Evolutionary conservation across 2,888 invertebrate species (phyloP).

Genomic region (Carpatolechia fugitivella): DNA sequence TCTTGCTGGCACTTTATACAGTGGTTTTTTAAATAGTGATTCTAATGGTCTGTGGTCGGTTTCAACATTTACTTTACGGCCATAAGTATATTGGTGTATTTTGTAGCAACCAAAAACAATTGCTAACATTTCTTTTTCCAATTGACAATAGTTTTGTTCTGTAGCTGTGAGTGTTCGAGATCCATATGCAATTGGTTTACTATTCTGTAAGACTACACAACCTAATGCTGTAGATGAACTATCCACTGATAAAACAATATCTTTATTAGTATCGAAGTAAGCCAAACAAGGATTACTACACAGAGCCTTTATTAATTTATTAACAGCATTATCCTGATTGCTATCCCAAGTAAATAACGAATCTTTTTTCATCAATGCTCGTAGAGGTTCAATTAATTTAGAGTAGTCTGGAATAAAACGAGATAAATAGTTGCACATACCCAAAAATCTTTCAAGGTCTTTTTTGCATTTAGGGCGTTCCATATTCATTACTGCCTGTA

Average conservation of each 20-base stretch:
- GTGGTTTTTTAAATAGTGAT: conserved; percentile 20
- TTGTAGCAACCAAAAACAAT: conserved; percentile 30
- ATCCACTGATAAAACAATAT: conserved; percentile 15
- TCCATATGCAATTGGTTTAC: conserved; percentile 10
- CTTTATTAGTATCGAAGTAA: conserved; percentile 11
- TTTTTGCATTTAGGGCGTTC: conserved; percentile 13
- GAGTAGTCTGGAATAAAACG: conserved; percentile 19
- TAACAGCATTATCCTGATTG: neutral
- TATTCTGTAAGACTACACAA: conserved; percentile 13
- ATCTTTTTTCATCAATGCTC: too few relatives aligned
- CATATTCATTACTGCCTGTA: conserved; percentile 20
- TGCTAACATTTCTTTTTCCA: conserved; percentile 34
- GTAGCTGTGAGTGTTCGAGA: conserved; percentile 17
- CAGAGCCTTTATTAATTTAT: conserved; percentile 15
- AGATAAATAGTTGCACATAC: conserved; percentile 21
- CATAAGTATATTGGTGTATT: conserved; percentile 21
- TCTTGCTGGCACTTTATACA: conserved; percentile 17
- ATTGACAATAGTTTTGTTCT: conserved; percentile 27
- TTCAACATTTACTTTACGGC: conserved; percentile 16
- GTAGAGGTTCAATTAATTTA: too few relatives aligned
- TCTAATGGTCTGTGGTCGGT: conserved; percentile 23
- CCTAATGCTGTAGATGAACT: conserved; percentile 15
- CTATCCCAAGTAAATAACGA: too few relatives aligned
- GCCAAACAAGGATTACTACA: conserved; percentile 17
- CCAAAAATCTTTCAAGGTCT: conserved; percentile 19